phyloP scores from a whole-genome alignment of 2,888 invertebrate species.

The Andrena marginata region DNA sequence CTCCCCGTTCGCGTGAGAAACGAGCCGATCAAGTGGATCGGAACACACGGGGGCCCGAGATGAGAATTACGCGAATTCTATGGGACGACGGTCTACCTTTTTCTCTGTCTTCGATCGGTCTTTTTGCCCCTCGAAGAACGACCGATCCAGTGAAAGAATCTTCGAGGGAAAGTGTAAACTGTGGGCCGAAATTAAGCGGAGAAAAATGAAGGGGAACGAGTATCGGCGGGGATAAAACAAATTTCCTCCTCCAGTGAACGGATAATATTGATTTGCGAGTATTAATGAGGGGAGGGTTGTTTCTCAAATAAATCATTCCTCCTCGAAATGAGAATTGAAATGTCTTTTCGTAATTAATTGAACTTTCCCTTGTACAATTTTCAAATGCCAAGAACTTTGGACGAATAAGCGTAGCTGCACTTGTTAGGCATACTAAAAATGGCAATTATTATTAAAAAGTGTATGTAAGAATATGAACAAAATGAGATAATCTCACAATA shows the following conservation, averaged over 20 bases:
- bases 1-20: conserved; percentile 51
- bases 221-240: neutral
- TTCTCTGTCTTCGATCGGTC: conserved; percentile 25
- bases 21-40: conserved; percentile 65
- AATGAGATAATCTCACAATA: too few relatives aligned
- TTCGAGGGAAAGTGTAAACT: conserved; percentile 45
- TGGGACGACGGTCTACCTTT: conserved; percentile 56
- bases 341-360: neutral
- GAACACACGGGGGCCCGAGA: conserved; percentile 54
- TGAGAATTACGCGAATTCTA: conserved; percentile 63
- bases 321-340: neutral
- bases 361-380: too few relatives aligned
- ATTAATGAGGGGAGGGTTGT: neutral
- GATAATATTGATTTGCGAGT: neutral
- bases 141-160: conserved; percentile 26
- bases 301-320: neutral
- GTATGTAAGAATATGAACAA: too few relatives aligned
- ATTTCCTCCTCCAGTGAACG: neutral
- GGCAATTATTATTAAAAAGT: too few relatives aligned
- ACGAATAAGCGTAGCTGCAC: too few relatives aligned
- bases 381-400: too few relatives aligned
- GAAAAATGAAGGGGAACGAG: neutral
- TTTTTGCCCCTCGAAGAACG: conserved; percentile 27
- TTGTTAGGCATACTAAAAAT: too few relatives aligned
- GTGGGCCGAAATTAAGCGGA: neutral